Evolutionary conservation across 2,797 vertebrate species (phyloP).

Genomic region (Pseudochirops corinnae): DNA sequence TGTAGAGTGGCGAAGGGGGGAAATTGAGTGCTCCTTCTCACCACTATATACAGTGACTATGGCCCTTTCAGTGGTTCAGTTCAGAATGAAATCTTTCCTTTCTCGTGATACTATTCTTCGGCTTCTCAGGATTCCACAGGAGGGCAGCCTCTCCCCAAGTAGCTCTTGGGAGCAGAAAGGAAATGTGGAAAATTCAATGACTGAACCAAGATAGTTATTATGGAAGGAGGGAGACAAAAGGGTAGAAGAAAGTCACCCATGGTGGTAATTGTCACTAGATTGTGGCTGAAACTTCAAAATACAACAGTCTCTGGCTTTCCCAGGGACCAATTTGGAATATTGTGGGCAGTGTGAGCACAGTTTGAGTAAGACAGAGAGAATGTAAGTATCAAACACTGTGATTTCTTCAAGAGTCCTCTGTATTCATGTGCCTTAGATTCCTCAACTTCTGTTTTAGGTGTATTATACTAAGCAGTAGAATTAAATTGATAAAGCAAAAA

Average conservation of each 20-base stretch:
- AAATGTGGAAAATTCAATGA: not conserved
- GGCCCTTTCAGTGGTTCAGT: not conserved
- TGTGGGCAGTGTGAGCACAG: not conserved
- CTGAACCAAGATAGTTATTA: not conserved
- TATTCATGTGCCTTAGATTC: constrained; percentile 43
- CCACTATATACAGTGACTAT: not conserved
- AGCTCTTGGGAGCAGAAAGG: constrained; percentile 20
- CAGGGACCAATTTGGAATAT: not conserved
- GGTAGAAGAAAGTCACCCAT: constrained; percentile 1
- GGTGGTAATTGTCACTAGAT: not conserved
- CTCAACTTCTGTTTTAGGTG: constrained; percentile 45
- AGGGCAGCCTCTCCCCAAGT: constrained; percentile 78
- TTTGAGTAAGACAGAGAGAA: not conserved
- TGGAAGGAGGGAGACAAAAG: not conserved
- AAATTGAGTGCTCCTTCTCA: not conserved
- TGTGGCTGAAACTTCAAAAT: not conserved
- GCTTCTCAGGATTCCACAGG: constrained; percentile 69
- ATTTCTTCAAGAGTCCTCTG: constrained; percentile 11
- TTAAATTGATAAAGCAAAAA: not conserved
- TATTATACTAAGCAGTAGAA: constrained; percentile 19
- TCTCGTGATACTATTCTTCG: not conserved
- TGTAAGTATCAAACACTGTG: not conserved
- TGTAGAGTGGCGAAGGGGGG: not conserved
- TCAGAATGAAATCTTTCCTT: not conserved
- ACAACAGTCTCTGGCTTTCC: not conserved